phyloP scores from a whole-genome alignment of 2,888 invertebrate genomes.

The Andrena minutula region DNA sequence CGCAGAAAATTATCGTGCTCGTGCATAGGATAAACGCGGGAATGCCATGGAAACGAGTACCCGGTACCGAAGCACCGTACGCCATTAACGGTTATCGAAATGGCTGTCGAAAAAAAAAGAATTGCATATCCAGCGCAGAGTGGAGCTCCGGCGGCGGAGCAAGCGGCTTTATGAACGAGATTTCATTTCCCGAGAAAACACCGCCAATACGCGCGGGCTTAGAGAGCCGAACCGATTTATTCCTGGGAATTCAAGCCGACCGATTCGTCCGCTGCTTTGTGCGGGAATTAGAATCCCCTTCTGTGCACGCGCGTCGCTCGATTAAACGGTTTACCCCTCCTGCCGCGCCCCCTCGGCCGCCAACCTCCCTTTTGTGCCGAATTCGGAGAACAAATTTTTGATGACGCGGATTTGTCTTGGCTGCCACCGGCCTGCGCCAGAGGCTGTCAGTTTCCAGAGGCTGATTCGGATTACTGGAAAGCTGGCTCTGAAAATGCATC shows the following conservation, averaged over 20 bases:
- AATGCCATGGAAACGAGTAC: conserved; percentile 46
- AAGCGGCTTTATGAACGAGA: conserved; percentile 65
- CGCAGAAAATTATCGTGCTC: conserved; percentile 38
- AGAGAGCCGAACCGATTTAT: conserved; percentile 58
- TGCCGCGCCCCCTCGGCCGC: background rate
- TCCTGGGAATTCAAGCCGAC: conserved; percentile 45
- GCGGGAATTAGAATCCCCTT: conserved; percentile 38
- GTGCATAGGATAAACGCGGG: conserved; percentile 14
- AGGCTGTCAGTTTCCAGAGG: background rate
- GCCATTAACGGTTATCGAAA: conserved; percentile 67
- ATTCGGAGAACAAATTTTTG: conserved; percentile 28
- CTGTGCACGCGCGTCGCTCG: conserved; percentile 18
- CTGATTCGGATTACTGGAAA: background rate
- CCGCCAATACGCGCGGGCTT: conserved; percentile 44
- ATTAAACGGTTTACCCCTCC: conserved; percentile 22
- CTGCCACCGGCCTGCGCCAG: background rate
- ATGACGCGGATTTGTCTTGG: conserved; percentile 20
- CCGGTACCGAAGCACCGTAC: conserved; percentile 28
- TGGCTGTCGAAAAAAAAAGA: conserved; percentile 59
- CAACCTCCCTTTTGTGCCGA: conserved; percentile 1
- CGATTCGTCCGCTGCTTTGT: conserved; percentile 41
- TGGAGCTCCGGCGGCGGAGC: conserved; percentile 34
- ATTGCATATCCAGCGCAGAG: conserved; percentile 56
- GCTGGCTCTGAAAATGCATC: background rate
- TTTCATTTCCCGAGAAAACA: conserved; percentile 67